Evolutionary conservation across 2,888 invertebrate genomes (phyloP).

Genomic region (Tortrix viridana): DNA sequence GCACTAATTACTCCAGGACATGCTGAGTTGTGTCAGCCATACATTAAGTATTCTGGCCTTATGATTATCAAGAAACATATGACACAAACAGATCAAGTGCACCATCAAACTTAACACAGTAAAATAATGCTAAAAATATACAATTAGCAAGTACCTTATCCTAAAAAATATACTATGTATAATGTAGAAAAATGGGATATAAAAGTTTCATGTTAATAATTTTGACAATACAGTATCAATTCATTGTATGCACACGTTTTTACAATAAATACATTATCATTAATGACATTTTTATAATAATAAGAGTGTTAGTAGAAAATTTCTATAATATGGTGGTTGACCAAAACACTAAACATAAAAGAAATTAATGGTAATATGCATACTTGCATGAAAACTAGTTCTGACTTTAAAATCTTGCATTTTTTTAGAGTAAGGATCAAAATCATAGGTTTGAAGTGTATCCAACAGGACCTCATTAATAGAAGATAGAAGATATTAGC

Average conservation of each 20-base stretch:
- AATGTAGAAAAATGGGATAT: conserved; percentile 69
- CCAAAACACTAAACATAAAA: conserved; percentile 13
- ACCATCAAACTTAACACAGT: conserved; percentile 54
- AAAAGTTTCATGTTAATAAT: conserved; percentile 57
- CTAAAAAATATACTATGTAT: conserved; percentile 62
- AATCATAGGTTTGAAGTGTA: neutral
- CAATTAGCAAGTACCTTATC: conserved; percentile 66
- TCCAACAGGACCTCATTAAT: too few species aligned
- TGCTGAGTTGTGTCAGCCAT: neutral
- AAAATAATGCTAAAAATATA: conserved; percentile 64
- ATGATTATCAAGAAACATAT: conserved; percentile 1
- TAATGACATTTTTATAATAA: conserved; percentile 28
- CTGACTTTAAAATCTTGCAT: conserved; percentile 5
- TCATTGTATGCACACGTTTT: conserved; percentile 52
- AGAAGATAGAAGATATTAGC: too few species aligned
- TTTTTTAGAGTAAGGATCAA: neutral
- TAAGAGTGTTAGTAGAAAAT: conserved; percentile 19
- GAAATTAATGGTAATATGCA: conserved; percentile 3
- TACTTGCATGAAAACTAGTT: conserved; percentile 14
- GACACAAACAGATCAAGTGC: conserved; percentile 48
- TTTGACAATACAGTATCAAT: conserved; percentile 46
- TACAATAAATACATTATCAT: conserved; percentile 32
- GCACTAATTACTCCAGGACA: neutral
- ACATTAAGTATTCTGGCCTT: neutral
- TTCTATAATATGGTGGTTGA: conserved; percentile 14